phyloP scores from a whole-genome alignment of 2,797 vertebrate genomes.

The Cygnus olor region DNA sequence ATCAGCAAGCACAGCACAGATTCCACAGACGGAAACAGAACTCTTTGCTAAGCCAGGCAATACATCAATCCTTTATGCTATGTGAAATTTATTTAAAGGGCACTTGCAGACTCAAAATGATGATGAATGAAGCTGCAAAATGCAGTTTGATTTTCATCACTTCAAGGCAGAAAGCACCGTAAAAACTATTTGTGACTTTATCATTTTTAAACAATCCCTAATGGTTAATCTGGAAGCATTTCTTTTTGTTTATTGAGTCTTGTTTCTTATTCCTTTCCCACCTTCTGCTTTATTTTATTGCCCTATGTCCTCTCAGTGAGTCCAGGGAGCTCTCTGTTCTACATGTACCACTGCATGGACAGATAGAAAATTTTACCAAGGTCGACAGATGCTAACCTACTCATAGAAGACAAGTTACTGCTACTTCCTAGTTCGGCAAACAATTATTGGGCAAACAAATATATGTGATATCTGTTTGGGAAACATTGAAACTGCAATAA shows the following conservation, averaged over 20 bases:
- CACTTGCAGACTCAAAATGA: background rate
- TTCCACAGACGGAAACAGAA: background rate
- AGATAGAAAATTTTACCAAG: background rate
- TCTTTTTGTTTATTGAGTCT: background rate
- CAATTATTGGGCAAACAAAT: background rate
- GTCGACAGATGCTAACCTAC: background rate
- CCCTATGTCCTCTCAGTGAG: background rate
- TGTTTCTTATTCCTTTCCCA: background rate
- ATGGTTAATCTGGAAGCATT: background rate
- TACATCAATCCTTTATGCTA: background rate
- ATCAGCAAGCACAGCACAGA: background rate
- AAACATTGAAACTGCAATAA: background rate
- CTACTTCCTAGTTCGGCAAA: background rate
- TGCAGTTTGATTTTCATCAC: background rate
- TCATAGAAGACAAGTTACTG: conserved; percentile 32
- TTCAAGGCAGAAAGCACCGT: background rate
- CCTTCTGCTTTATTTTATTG: background rate
- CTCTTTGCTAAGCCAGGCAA: background rate
- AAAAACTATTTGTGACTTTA: background rate
- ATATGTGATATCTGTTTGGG: background rate
- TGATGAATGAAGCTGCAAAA: background rate
- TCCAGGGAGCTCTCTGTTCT: background rate
- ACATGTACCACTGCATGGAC: background rate
- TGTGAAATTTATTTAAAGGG: background rate
- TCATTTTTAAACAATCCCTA: background rate